phyloP scores from a whole-genome alignment of 2,888 invertebrate genomes.

The Encarsia formosa region DNA sequence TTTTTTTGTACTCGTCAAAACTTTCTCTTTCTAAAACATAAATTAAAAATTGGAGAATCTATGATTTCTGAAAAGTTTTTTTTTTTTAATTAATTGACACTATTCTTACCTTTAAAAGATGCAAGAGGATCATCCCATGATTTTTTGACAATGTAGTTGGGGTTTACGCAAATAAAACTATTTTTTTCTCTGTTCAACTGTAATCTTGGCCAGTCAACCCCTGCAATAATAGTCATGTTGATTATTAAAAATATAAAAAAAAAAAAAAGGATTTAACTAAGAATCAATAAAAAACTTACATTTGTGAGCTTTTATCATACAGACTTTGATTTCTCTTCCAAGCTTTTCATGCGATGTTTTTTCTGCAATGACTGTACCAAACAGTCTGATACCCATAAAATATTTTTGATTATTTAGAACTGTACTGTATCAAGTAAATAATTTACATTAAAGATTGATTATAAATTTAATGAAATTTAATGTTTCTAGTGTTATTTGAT shows the following conservation, averaged over 20 bases:
- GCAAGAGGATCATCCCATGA: slow-evolving; percentile 23
- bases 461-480: not conserved
- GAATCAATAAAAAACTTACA: slow-evolving; percentile 33
- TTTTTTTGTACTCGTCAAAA: slow-evolving; percentile 35
- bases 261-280: not conserved
- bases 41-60: slow-evolving; percentile 5
- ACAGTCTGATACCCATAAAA: slow-evolving; percentile 38
- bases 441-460: not conserved
- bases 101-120: slow-evolving; percentile 16
- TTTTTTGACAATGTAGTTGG: slow-evolving; percentile 30
- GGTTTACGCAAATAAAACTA: slow-evolving; percentile 33
- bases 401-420: slow-evolving; percentile 33
- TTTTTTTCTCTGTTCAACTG: slow-evolving; percentile 30
- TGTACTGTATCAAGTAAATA: slow-evolving; percentile 35
- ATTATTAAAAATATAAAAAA: not conserved
- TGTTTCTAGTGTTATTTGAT: not conserved
- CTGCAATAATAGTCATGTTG: slow-evolving; percentile 24
- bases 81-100: not conserved
- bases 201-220: slow-evolving; percentile 41
- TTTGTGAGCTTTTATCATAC: slow-evolving; percentile 40
- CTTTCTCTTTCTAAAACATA: slow-evolving; percentile 31
- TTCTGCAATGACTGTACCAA: slow-evolving; percentile 42
- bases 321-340: slow-evolving; percentile 42
- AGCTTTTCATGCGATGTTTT: slow-evolving; percentile 37
- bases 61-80: not conserved